Evolutionary conservation across 2,888 invertebrate species (phyloP), one percentile per base, ranked within the genome.

Genomic region (Cataglyphis altisquamis): DNA sequence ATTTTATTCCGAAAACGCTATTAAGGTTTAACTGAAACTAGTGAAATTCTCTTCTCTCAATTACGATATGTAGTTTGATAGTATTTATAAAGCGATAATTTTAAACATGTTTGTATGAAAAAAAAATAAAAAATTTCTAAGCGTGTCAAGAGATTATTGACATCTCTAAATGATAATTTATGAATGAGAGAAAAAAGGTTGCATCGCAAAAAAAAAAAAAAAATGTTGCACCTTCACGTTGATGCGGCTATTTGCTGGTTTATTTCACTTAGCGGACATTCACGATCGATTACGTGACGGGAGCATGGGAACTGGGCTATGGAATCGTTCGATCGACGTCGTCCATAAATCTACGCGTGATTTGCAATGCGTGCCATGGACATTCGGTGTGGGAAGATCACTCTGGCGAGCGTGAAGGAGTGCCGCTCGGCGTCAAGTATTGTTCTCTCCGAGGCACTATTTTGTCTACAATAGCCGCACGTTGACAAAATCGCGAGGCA

Each of bases 261-360:
- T 70, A 25, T 36, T 70, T 77, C 77, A 57, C 70, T 84, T 70
- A 86, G 72, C 75, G 78, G 52, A 86, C 88, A 78, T 90, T 84
- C 84, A 89, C 84, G 90, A 84, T 80, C 85, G 86, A 90, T 91
- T 88, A 90, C 86, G 73, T 80, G 83, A 67, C 68, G 80, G 85
- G 60, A 77, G 85, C 86, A 88, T 90, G 91, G 87, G 90, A 91
- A 90, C 86, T 86, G 84, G 88, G 85, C 83, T 87, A 88, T 86
- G 86, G 83, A 64, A 77, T 75, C 72, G 70, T 80, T 82, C 89
- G 86, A 89, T 89, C 80, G 63, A 41, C 82, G 66, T 78, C 85
- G 55, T 25, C 84, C 87, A 89, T 90, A 91, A 89, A 91, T 91
- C 88, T 82, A 86, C 88, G 86, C 84, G 85, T 73, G 86, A 90